phyloP scores from a whole-genome alignment of 2,113 vertebrate species.

The Ptyas mucosa region DNA sequence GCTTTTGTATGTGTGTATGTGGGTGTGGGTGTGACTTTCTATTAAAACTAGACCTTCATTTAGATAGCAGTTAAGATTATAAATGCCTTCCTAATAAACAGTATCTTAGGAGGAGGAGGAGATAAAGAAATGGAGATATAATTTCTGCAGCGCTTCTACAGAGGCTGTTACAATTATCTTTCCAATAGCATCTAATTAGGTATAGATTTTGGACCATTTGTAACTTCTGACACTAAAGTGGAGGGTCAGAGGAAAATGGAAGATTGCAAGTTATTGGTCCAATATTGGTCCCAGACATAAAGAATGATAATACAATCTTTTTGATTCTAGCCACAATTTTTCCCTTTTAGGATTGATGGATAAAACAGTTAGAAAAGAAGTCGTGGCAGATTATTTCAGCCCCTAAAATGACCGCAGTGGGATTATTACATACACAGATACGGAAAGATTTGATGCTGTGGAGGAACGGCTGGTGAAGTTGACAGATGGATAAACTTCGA shows the following conservation, averaged over 20 bases:
- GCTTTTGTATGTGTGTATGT: background rate
- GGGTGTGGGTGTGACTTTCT: background rate
- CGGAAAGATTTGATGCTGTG: too few species aligned
- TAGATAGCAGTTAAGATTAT: background rate
- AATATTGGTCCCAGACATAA: background rate
- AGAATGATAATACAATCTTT: background rate
- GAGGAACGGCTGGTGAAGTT: too few species aligned
- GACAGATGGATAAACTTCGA: too few species aligned
- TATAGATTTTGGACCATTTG: background rate
- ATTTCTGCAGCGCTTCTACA: slow-evolving; percentile 4
- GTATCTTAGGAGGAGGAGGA: background rate
- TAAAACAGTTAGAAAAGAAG: background rate
- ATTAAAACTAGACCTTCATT: background rate
- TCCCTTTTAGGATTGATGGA: background rate
- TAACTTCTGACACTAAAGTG: background rate
- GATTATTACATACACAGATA: too few species aligned
- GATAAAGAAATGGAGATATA: background rate
- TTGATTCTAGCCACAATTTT: background rate
- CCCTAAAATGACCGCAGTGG: background rate
- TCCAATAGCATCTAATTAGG: slow-evolving; percentile 12
- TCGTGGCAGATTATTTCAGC: background rate
- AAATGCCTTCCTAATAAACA: background rate
- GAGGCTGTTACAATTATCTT: background rate
- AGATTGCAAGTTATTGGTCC: background rate
- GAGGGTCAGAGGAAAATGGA: rapidly evolving